phyloP scores from a whole-genome alignment of 1,140 invertebrate species.

The Drosophila baimaii region DNA sequence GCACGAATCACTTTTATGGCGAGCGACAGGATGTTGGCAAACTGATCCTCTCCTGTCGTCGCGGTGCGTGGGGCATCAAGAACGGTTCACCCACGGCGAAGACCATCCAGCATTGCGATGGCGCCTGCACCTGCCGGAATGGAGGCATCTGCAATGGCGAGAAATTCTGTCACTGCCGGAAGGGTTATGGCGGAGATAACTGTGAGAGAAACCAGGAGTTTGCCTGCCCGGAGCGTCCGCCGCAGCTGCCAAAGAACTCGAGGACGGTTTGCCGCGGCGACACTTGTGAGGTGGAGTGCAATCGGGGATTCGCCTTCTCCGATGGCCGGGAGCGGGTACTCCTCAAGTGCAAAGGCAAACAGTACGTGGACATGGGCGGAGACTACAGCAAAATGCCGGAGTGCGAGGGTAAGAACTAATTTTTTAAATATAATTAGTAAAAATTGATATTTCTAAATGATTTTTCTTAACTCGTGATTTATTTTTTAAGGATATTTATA shows the following conservation, averaged over 20 bases:
- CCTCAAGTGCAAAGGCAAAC: conserved; percentile 19
- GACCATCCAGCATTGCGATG: conserved; percentile 22
- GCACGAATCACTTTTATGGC: conserved; percentile 18
- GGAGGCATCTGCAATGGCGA: conserved; percentile 31
- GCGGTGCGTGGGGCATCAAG: conserved; percentile 22
- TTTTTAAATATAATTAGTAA: background rate
- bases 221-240: conserved; percentile 12
- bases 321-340: conserved; percentile 12
- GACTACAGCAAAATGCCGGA: background rate
- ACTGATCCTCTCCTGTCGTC: conserved; percentile 18
- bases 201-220: conserved; percentile 14
- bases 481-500: background rate
- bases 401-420: conserved; percentile 5
- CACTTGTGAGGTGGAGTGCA: conserved; percentile 24
- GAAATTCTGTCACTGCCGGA: conserved; percentile 23
- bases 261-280: conserved; percentile 23
- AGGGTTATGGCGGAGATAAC: conserved; percentile 15
- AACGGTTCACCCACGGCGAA: conserved; percentile 17
- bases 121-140: conserved; percentile 17
- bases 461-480: background rate
- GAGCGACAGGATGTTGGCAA: conserved; percentile 1
- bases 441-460: background rate
- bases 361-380: conserved; percentile 9
- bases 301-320: conserved; percentile 15
- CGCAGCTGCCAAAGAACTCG: conserved; percentile 22